Base-by-base conservation (phyloP, 2,797 vertebrate genomes). In the Tokudaia muenninki region DNA sequence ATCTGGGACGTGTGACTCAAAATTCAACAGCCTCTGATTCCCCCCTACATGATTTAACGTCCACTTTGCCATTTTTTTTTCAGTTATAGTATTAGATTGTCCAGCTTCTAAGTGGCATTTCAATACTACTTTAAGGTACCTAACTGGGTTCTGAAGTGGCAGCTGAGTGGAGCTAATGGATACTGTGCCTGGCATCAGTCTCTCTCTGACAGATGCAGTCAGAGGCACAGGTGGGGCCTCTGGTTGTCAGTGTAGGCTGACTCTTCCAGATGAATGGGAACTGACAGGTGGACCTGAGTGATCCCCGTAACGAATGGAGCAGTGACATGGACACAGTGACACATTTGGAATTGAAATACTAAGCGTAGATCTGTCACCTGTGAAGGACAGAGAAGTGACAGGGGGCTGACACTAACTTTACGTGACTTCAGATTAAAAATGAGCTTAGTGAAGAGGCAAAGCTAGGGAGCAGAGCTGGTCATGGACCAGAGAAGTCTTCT, bases 271-370 rank as follows among this genome's bases (percentile, higher is more conserved):
- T 98, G 98, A 98, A 99, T 98, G 97, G 97, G 95, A 98, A 97
- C 97, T 98, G 98, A 99, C 98, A 99, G 97, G 97, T 98, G 95
- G 98, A 99, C 98, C 99, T 96, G 97, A 98, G 95, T 97, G 97
- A 99, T 98, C 97, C 98, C 97, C 97, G 94, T 94, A 75, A 95
- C 80, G 55, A 97, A 98, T 1, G 2, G 97, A 95, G 98, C 98
- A 96, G 98, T 98, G 98, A 98, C 98, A 98, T 88, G 97, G 89
- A 97, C 98, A 98, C 80, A 67, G 97, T 98, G 98, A 98, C 98
- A 96, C 98, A 98, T 98, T 97, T 98, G 97, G 91, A 92, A 97
- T 29, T 52, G 89, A 98, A 98, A 83, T 94, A 98, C 96, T 92
- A 91, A 97, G 9, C 98, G 97, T 97, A 0, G 96, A 98, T 80